Conservation (phyloP, 1,140 invertebrate genomes). For the Phocides pigmalion region DNA sequence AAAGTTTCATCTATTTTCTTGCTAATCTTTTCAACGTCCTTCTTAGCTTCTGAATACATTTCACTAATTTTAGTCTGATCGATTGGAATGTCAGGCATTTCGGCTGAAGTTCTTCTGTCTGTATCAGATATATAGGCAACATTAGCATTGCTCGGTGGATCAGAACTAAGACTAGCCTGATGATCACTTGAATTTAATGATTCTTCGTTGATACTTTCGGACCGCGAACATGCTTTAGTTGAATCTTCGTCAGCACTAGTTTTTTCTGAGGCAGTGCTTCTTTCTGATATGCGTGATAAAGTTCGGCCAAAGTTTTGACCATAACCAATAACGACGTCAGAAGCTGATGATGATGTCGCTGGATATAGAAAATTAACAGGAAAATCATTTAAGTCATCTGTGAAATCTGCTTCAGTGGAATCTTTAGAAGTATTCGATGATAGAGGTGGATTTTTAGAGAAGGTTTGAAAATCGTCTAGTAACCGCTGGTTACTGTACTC, state of each 20-base stretch:
- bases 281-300: conserved; percentile 92
- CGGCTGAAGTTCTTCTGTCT: conserved; percentile 90
- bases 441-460: conserved; percentile 82
- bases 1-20: conserved; percentile 51
- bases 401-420: conserved; percentile 87
- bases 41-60: conserved; percentile 80
- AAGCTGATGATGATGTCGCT: conserved; percentile 83
- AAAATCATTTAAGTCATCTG: conserved; percentile 90
- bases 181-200: conserved; percentile 92
- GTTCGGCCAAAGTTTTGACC: conserved; percentile 90
- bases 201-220: conserved; percentile 92
- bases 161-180: conserved; percentile 93
- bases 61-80: conserved; percentile 85
- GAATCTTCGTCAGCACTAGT: conserved; percentile 92
- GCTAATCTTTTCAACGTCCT: conserved; percentile 59
- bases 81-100: conserved; percentile 92
- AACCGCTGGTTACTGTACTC: conserved; percentile 78
- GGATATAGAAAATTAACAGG: conserved; percentile 89
- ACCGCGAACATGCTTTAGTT: conserved; percentile 91
- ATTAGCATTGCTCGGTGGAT: conserved; percentile 89
- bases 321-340: conserved; percentile 88
- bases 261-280: conserved; percentile 92
- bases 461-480: conserved; percentile 81
- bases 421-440: conserved; percentile 85
- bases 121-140: conserved; percentile 89